Base-by-base conservation (phyloP, 2,888 invertebrate species). In the Seladonia tumulorum region DNA sequence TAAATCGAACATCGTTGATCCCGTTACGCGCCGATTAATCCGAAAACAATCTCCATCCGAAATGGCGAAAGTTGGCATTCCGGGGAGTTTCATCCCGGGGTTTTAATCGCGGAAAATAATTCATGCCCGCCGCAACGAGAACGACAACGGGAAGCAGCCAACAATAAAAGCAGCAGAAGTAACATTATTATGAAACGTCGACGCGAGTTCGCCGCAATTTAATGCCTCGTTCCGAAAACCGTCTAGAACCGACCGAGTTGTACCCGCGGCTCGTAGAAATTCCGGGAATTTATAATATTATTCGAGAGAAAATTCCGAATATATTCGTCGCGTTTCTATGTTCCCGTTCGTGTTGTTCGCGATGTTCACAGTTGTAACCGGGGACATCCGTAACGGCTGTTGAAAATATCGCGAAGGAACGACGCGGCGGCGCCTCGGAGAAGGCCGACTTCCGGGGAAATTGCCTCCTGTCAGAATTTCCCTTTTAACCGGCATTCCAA, bases 201-300 rank as follows among this genome's bases (percentile, higher is more conserved):
- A 45, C 73, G 75, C 71, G 57, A 79, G 74, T 77, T 79, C 47
- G 57, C 29, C 16, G 66, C 45, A 77, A 85, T 85, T 85, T 78
- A 82, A 82, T 68, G 70, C 42, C 74, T 53, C 81, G 77, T 75
- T 16, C 70, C 60, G 39, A 29, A 74, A 81, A 70, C 81, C 39
- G 29, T 70, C 39, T 60, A 53, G 29, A 66, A 53, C 53, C 73
- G 42, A n/a, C 45, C 47, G 63, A 68, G 25, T 76, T 53, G 10
- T 71, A 25, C 35, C 63, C 63, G 60, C 25, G 18, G 63, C 63
- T 25, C 77, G 71, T 66, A 5, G 76, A 79, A 76, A 78, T 85
- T 76, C 57, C n/a, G 0, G 66, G 82, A 85, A 85, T 83, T 70
- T 83, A 76, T 73, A 73, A 82, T 79, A 79, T 85, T 73, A 79